Percentiles rank a stretch among this genome's conserved stretches.
phyloP scores from a whole-genome alignment of 2,113 vertebrate species.

The Montifringilla adamsi region DNA sequence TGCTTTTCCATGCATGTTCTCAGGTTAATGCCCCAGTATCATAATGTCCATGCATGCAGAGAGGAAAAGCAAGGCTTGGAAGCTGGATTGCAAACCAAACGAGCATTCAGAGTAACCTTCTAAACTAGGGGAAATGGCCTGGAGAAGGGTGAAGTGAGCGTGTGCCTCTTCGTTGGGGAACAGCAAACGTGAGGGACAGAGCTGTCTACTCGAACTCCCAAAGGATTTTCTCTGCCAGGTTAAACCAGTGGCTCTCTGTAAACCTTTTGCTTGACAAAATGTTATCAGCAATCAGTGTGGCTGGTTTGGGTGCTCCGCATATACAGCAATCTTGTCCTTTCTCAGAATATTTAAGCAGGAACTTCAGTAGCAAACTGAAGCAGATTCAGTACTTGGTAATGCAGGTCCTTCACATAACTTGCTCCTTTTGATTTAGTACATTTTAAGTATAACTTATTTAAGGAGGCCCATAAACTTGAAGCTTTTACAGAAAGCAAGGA shows the following conservation, averaged over 20 bases:
- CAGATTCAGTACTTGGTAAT: background rate
- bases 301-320: background rate
- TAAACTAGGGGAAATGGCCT: background rate
- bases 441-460: constrained; percentile 50
- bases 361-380: background rate
- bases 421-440: constrained; percentile 21
- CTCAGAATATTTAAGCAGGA: background rate
- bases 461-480: constrained; percentile 12
- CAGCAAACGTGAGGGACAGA: background rate
- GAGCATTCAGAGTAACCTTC: background rate
- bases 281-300: background rate
- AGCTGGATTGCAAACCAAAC: background rate
- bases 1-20: background rate
- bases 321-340: background rate
- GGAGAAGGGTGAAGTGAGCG: background rate
- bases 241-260: background rate
- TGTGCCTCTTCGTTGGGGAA: background rate
- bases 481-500: background rate
- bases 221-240: constrained; percentile 30
- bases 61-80: background rate
- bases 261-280: background rate
- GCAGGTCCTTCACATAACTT: background rate
- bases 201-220: background rate
- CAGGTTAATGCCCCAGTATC: background rate
- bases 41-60: background rate